These are phyloP conservation scores for Mus spretus DNA, from an alignment of 2,797 vertebrate genomes.

Conservation along the genomic window DNA sequence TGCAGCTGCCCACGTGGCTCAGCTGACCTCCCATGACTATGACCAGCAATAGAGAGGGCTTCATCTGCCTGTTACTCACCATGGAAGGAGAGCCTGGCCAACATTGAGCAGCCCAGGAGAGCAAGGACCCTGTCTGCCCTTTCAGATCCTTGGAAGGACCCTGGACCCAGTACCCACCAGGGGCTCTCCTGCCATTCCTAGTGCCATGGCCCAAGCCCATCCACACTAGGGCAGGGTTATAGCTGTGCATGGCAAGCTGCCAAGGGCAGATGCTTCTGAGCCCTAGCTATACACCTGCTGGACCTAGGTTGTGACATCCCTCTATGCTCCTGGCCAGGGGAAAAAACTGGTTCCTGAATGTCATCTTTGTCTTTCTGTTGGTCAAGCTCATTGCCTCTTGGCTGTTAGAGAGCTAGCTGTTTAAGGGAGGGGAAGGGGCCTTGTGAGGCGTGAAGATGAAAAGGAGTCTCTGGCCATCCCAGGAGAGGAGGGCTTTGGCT, in stretches of 20 bases:
- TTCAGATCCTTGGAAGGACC: not conserved
- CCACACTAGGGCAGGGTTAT: not conserved
- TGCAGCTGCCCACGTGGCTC: no score
- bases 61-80: accelerated
- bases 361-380: constrained; percentile 82
- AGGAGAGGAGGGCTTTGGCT: constrained; percentile 88
- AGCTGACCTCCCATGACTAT: not conserved
- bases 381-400: constrained; percentile 88
- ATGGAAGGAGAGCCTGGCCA: no score
- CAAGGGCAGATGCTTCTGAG: not conserved
- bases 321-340: constrained; percentile 11
- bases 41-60: not conserved
- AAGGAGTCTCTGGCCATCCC: constrained; percentile 87
- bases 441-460: constrained; percentile 90
- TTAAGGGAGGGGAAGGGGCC: constrained; percentile 81
- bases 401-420: constrained; percentile 77
- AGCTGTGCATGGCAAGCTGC: not conserved
- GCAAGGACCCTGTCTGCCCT: not conserved
- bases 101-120: no score
- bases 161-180: not conserved
- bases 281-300: constrained; percentile 36
- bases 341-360: constrained; percentile 67
- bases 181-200: not conserved
- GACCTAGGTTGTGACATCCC: not conserved
- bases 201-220: accelerated